Base-by-base conservation (phyloP, 2,797 vertebrate species). In the Morus bassanus region DNA sequence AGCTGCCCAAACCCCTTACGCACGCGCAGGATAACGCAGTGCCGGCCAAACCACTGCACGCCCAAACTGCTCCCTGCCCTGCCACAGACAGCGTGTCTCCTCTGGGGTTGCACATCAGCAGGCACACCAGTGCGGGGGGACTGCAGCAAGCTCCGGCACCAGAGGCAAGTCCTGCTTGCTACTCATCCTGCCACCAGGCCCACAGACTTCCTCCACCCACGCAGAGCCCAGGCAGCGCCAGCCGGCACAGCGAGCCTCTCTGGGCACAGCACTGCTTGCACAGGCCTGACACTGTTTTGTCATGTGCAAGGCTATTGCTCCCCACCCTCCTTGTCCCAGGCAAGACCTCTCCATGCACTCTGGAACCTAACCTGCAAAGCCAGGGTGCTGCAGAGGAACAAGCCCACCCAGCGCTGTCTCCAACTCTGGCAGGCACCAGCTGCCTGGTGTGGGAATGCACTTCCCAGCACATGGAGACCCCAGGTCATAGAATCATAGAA, bases 221-320 rank as follows among this genome's bases (percentile, higher is more conserved):
- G 1, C 25, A 51, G 28, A 82, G 33, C 46, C 53, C 1, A 0
- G 27, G 57, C 51, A 82, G 56, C 4, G 7, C 61, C 37, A 69
- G 56, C 19, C 3, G 0, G n/a, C 4, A 1, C 64, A 43, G 45
- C 2, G 0, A 76, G 57, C 10, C 61, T 53, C 45, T 64, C 22
- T 5, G 43, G 53, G 77, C 60, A 65, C 46, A 48, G 68, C 30
- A 23, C 33, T 1, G 1, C 37, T 13, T 12, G 37, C 43, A 63
- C 1, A 1, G n/a, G 64, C n/a, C n/a, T 33, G 37, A 41, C 37
- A 10, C 7, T 12, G 7, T 68, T 77, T 78, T 79, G 57, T 45
- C 7, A 2, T 0, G 2, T 37, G 10, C 31, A 48, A 54, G 28
- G 46, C 45, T 48, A 23, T 12, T 35, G 18, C 15, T 76, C 13